Conservation (phyloP, 2,113 vertebrate genomes). For the Anguilla rostrata region DNA sequence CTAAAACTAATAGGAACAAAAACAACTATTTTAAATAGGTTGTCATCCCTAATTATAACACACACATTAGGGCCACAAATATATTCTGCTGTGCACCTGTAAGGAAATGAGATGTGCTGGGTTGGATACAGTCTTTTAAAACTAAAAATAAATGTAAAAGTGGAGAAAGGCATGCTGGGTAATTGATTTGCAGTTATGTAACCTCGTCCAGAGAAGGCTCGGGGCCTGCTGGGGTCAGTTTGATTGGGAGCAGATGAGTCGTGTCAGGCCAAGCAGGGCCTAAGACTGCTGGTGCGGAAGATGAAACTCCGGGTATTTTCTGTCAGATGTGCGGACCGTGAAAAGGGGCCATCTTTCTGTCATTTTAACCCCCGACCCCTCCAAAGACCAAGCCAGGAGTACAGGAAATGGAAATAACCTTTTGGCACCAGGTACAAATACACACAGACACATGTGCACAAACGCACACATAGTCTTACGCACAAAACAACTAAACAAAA, state of each 20-base stretch:
- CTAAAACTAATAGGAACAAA: neutral
- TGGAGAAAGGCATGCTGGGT: neutral
- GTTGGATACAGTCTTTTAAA: neutral
- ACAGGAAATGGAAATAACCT: slow-evolving; percentile 60
- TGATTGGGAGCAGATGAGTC: neutral
- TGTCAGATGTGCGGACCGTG: slow-evolving; percentile 40
- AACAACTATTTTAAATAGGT: neutral
- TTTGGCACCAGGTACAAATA: slow-evolving; percentile 37
- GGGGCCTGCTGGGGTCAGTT: neutral
- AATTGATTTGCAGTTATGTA: neutral
- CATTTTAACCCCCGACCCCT: slow-evolving; percentile 62
- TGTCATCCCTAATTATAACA: neutral
- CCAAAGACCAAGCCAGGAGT: slow-evolving; percentile 40
- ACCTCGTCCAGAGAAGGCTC: neutral
- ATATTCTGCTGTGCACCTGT: too few relatives aligned
- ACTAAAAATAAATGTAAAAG: neutral
- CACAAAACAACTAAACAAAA: slow-evolving; percentile 28
- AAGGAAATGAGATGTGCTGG: too few relatives aligned
- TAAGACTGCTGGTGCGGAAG: slow-evolving; percentile 41
- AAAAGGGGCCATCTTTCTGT: slow-evolving; percentile 37
- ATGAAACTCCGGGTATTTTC: slow-evolving; percentile 47
- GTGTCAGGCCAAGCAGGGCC: neutral
- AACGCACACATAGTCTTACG: neutral
- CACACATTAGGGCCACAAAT: neutral
- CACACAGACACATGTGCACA: slow-evolving; percentile 19